Conservation (phyloP, 2,888 invertebrate species). For the Periphyllus acericola region DNA sequence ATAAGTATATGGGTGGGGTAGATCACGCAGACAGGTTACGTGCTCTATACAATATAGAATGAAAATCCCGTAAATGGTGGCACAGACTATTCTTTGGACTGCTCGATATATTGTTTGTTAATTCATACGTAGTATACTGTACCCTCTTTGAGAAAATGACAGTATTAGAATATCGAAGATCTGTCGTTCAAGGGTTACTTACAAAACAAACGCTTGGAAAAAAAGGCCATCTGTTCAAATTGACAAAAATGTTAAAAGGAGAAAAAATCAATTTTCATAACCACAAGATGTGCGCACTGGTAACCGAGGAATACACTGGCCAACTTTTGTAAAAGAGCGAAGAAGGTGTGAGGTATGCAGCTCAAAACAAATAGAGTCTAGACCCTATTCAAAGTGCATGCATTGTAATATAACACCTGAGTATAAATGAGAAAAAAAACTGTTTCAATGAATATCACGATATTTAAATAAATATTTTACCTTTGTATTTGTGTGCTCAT, state of each 20-base stretch:
- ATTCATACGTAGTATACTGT: constrained; percentile 8
- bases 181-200: constrained; percentile 4
- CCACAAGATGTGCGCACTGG: constrained; percentile 3
- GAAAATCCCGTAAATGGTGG: neutral
- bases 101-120: constrained; percentile 4
- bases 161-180: neutral
- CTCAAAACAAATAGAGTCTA: constrained; percentile 17
- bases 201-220: neutral
- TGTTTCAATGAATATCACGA: no score
- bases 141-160: neutral
- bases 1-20: neutral
- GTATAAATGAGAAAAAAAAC: neutral
- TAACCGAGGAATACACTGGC: neutral
- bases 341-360: constrained; percentile 8
- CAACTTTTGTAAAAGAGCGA: neutral
- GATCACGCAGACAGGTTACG: constrained; percentile 12
- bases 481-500: neutral
- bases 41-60: neutral
- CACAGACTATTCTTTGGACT: neutral
- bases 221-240: constrained; percentile 5
- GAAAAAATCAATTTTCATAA: neutral
- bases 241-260: constrained; percentile 2
- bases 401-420: no score
- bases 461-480: no score
- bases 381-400: neutral